phyloP scores from a whole-genome alignment of 2,888 invertebrate species.

The Drosophila testacea region DNA sequence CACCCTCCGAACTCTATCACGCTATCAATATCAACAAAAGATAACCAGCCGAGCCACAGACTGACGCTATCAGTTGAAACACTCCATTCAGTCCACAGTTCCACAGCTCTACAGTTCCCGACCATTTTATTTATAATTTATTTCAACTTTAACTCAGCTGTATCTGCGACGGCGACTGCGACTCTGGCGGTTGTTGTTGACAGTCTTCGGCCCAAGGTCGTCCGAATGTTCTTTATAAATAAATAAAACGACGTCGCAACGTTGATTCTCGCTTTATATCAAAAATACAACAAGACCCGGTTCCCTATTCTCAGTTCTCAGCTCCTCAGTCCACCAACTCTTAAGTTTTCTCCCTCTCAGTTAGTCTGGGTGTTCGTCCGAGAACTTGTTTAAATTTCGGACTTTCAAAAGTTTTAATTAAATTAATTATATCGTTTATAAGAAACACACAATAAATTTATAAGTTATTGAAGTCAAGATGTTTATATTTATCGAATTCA shows the following conservation, averaged over 20 bases:
- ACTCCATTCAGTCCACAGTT: conserved; percentile 16
- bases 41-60: conserved; percentile 46
- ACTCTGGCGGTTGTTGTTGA: conserved; percentile 52
- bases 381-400: conserved; percentile 43
- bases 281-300: conserved; percentile 16
- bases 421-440: conserved; percentile 34
- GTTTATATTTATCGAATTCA: conserved; percentile 2
- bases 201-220: conserved; percentile 63
- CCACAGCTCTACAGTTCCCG: conserved; percentile 2
- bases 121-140: conserved; percentile 57
- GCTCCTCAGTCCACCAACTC: conserved; percentile 3
- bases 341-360: conserved; percentile 18
- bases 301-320: background rate
- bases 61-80: conserved; percentile 45
- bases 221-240: conserved; percentile 44
- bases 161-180: background rate
- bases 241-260: conserved; percentile 25
- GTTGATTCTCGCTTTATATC: conserved; percentile 30
- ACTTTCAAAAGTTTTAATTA: conserved; percentile 31
- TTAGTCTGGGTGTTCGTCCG: conserved; percentile 32
- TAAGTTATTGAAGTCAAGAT: conserved; percentile 18
- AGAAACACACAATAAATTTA: conserved; percentile 15
- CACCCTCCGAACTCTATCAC: conserved; percentile 7
- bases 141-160: conserved; percentile 38
- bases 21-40: conserved; percentile 72